Evolutionary conservation across 2,888 invertebrate species (phyloP).

Genomic region (Chorisops tibialis): DNA sequence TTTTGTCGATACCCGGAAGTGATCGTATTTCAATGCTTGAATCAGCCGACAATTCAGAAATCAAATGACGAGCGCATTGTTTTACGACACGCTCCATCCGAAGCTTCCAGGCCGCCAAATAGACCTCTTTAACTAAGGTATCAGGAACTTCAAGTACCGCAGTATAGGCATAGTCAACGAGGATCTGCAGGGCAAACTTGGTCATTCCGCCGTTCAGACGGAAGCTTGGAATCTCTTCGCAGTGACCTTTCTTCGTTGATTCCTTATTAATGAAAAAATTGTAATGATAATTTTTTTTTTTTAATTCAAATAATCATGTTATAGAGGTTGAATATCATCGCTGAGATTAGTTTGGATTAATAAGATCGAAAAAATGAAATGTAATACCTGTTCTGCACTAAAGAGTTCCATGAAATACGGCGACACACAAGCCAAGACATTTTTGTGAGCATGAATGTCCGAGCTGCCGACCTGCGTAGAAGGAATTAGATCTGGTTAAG

Average conservation of each 20-base stretch:
- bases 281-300: too few relatives aligned
- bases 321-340: too few relatives aligned
- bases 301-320: too few relatives aligned
- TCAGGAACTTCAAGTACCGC: slow-evolving; percentile 59
- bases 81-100: slow-evolving; percentile 71
- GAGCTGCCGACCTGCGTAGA: slow-evolving; percentile 59
- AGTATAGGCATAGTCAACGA: slow-evolving; percentile 82
- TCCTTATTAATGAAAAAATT: slow-evolving; percentile 23
- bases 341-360: too few relatives aligned
- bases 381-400: slow-evolving; percentile 55
- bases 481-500: slow-evolving; percentile 29
- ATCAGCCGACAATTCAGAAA: slow-evolving; percentile 60
- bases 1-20: slow-evolving; percentile 59
- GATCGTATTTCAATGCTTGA: slow-evolving; percentile 61
- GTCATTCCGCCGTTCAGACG: slow-evolving; percentile 64
- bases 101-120: slow-evolving; percentile 73
- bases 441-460: slow-evolving; percentile 74
- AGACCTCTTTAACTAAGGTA: slow-evolving; percentile 66
- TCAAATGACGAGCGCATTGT: slow-evolving; percentile 68
- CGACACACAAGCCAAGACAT: slow-evolving; percentile 74
- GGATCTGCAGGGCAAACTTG: slow-evolving; percentile 65
- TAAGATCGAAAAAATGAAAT: not conserved
- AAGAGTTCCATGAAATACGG: slow-evolving; percentile 74
- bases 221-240: slow-evolving; percentile 47
- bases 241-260: slow-evolving; percentile 51